Evolutionary conservation across 1,140 invertebrate genomes (phyloP).

Genomic region (Spodoptera frugiperda): DNA sequence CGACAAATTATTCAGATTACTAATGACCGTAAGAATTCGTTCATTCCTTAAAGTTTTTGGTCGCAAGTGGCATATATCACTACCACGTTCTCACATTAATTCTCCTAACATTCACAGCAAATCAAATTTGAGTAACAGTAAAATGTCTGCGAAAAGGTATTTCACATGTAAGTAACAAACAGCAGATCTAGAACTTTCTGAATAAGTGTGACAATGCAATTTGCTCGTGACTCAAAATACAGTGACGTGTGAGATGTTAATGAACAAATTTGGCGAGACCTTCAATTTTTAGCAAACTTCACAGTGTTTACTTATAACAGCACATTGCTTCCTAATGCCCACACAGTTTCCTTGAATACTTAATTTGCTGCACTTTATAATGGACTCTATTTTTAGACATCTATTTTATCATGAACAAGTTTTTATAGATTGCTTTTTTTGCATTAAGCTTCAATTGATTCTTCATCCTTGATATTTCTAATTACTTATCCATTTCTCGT

Average conservation of each 20-base stretch:
- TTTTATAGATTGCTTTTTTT: background rate
- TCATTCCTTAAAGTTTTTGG: too few relatives aligned
- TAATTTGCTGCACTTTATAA: constrained; percentile 12
- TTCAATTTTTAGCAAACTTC: constrained; percentile 36
- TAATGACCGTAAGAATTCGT: background rate
- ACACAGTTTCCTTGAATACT: constrained; percentile 28
- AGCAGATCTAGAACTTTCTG: constrained; percentile 45
- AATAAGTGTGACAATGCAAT: constrained; percentile 34
- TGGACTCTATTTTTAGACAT: background rate
- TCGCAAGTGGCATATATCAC: too few relatives aligned
- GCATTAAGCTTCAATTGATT: background rate
- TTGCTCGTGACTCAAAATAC: constrained; percentile 50
- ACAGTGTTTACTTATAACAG: constrained; percentile 19
- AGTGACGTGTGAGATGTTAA: constrained; percentile 53
- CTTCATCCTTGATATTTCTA: background rate
- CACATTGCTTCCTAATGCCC: constrained; percentile 30
- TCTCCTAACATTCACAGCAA: background rate
- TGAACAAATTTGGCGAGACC: constrained; percentile 49
- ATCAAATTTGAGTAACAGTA: constrained; percentile 17
- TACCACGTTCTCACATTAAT: too few relatives aligned
- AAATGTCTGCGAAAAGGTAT: constrained; percentile 1
- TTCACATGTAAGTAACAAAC: constrained; percentile 16
- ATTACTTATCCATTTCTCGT: background rate
- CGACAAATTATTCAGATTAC: background rate
- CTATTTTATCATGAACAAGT: background rate